A percentile compares a stretch with the other conserved stretches of the same genome.
Evolutionary conservation across 2,797 vertebrate genomes (phyloP).

Genomic region (Siniperca undulata): DNA sequence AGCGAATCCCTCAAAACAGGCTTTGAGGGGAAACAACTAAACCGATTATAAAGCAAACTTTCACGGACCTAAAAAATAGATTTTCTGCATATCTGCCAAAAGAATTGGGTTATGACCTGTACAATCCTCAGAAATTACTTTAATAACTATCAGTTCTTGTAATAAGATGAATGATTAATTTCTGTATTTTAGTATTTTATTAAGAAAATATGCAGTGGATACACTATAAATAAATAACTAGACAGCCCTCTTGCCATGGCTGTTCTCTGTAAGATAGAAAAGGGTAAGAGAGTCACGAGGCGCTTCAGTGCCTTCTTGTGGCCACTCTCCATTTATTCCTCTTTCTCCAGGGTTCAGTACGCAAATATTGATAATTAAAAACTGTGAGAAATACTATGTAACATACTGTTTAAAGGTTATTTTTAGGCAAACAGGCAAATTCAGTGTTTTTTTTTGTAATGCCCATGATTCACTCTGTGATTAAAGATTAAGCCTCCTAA

Average conservation of each 20-base stretch:
- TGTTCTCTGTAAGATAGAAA: conserved; percentile 8
- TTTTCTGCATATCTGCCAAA: conserved; percentile 15
- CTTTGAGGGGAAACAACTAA: conserved; percentile 39
- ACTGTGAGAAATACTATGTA: conserved; percentile 4
- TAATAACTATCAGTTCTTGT: background rate
- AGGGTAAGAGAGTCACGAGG: conserved; percentile 38
- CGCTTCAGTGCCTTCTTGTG: conserved; percentile 81
- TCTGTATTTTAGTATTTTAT: background rate
- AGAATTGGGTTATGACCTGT: conserved; percentile 21
- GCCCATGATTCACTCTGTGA: conserved; percentile 17
- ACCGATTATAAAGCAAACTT: conserved; percentile 13
- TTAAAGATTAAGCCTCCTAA: conserved; percentile 49
- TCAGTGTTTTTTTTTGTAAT: background rate
- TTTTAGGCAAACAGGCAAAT: conserved; percentile 27
- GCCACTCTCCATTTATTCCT: conserved; percentile 43
- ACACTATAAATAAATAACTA: background rate
- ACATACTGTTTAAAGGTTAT: conserved; percentile 5
- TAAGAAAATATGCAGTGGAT: background rate
- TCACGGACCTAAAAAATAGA: conserved; percentile 8
- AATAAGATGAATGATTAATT: background rate
- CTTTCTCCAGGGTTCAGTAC: conserved; percentile 12
- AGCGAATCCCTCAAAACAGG: conserved; percentile 29
- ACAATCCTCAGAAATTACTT: conserved; percentile 11
- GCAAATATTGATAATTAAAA: conserved; percentile 3
- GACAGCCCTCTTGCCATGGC: background rate